Evolutionary conservation across 2,113 vertebrate species (phyloP).

Genomic region (Heterotilapia buettikoferi): DNA sequence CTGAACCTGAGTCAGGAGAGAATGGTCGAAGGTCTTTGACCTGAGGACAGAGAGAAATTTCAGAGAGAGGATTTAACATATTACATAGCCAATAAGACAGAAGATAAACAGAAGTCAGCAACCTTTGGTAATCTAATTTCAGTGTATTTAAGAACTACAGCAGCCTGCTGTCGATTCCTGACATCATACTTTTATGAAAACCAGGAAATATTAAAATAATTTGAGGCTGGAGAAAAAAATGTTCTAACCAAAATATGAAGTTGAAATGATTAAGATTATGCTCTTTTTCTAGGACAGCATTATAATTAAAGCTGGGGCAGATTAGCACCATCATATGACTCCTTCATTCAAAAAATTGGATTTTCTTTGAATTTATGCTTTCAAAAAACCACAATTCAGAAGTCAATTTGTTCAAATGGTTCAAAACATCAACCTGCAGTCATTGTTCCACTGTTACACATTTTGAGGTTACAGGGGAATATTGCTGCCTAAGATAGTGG

Average conservation of each 20-base stretch:
- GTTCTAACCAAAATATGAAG: neutral
- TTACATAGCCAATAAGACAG: neutral
- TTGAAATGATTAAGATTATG: neutral
- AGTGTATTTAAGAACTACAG: neutral
- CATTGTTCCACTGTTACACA: neutral
- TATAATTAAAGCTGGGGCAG: neutral
- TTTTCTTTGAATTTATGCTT: neutral
- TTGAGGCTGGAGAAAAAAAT: neutral
- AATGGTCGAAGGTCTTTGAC: constrained; percentile 78
- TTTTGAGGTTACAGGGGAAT: neutral
- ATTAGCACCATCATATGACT: neutral
- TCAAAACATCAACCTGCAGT: neutral
- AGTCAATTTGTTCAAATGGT: neutral
- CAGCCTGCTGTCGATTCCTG: neutral
- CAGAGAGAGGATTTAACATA: neutral
- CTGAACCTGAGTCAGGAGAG: constrained; percentile 56
- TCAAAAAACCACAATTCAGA: accelerated
- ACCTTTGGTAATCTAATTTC: neutral
- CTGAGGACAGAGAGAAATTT: constrained; percentile 46
- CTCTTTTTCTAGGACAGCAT: neutral
- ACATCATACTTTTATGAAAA: neutral
- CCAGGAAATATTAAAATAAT: neutral
- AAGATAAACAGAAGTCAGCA: neutral
- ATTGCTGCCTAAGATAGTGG: neutral
- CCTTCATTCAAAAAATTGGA: accelerated